These are phyloP conservation scores for Lates japonicus DNA, from an alignment of 2,797 vertebrate species.

Conservation along the genomic window DNA sequence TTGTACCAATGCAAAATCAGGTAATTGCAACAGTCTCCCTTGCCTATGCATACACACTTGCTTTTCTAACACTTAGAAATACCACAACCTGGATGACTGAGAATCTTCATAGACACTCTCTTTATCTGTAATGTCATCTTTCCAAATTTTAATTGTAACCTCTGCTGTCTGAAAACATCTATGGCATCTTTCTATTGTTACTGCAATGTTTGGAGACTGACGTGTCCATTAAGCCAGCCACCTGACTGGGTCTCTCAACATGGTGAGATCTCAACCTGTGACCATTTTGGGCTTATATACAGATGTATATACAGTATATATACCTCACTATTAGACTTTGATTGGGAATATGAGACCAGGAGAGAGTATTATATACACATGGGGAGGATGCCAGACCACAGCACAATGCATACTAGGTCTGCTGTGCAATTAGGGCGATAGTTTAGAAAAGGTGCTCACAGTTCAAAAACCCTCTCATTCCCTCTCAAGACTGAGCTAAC, in stretches of 20 bases:
- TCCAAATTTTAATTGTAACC: not conserved
- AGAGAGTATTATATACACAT: not conserved
- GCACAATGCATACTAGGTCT: not conserved
- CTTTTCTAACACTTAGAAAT: too few relatives aligned
- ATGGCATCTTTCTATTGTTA: not conserved
- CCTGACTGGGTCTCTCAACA: conserved; percentile 20
- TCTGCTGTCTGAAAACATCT: not conserved
- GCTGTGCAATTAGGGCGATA: not conserved
- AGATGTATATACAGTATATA: conserved; percentile 7
- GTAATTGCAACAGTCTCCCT: not conserved
- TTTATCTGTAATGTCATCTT: not conserved
- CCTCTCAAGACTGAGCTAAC: conserved; percentile 2
- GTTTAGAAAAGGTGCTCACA: not conserved
- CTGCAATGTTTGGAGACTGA: not conserved
- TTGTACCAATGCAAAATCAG: not conserved
- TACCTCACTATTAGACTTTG: not conserved
- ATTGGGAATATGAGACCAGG: not conserved
- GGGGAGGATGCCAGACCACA: not conserved
- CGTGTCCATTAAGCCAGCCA: conserved; percentile 3
- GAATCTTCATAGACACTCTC: not conserved
- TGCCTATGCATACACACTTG: not conserved
- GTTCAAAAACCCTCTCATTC: conserved; percentile 9
- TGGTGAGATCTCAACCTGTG: conserved; percentile 13
- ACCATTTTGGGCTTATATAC: conserved; percentile 1
- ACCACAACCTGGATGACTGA: too few relatives aligned